Evolutionary conservation across 2,888 invertebrate species (phyloP), one percentile per base, ranked within the genome.

Genomic region (Lithophane socia): DNA sequence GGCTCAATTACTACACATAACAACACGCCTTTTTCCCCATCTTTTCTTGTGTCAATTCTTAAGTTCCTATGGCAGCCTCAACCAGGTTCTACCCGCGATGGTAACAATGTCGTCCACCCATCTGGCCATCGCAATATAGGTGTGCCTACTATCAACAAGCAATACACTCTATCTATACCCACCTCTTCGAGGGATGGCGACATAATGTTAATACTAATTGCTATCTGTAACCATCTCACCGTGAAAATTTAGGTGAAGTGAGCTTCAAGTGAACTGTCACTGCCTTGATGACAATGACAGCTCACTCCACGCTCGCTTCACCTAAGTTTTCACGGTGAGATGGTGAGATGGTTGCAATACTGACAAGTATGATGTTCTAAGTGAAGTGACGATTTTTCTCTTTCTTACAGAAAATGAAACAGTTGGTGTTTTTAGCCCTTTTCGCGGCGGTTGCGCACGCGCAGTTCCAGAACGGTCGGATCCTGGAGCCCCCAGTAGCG

Each of bases 401-500:
- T 49, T 88, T 88, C 84, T 94, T 92, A 12, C 92, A 96, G 95
- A 95, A 81, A 90, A 96, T 97, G 96, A 94, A 93, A 88, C 92
- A 93, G 77, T 79, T 92, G 86, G 72, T 94, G 52, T 78, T 94
- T 66, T 77, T 94, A 77, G 87, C 93, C 63, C 90, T 92, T 42
- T 86, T 93, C 75, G 91, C 92, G 52, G 93, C 92, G 66, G 91
- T 88, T 60, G 94, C 94, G 85, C 92, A 91, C 78, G 98, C 98
- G 73, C 98, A 98, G 94, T 98, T 98, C 94, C 97, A 97, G 73
- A 98, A 98, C 91, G 98, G 98, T 52, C 97, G 98, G 86, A 97
- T 98, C 91, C 94, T 98, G 89, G 98, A 98, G 93, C 97, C 98
- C 18, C 98, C 98, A 7, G 97, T 98, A 79, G 98, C 98, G 24